These are phyloP conservation scores for Andricus quercusramuli DNA, from an alignment of 2,888 invertebrate genomes.

Conservation along the genomic window DNA sequence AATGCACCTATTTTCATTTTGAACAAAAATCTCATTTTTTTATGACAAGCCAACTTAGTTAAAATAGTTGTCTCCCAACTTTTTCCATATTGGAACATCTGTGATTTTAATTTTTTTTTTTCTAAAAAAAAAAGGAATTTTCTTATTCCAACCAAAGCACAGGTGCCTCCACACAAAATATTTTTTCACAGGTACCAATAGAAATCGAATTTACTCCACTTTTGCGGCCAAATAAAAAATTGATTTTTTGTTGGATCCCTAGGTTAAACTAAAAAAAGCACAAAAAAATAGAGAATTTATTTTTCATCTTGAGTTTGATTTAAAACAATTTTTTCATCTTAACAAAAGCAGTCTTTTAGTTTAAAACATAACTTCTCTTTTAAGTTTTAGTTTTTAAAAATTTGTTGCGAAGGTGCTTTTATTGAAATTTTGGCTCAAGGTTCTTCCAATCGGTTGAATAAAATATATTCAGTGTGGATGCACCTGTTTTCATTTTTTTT, in stretches of 20 bases:
- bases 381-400: background rate
- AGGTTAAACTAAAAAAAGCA: background rate
- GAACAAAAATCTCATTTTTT: too few relatives aligned
- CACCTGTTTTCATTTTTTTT: too few relatives aligned
- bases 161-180: background rate
- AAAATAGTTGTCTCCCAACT: background rate
- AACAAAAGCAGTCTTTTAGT: background rate
- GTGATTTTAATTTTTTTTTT: background rate
- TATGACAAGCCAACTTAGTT: too few relatives aligned
- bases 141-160: background rate
- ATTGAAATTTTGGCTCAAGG: background rate
- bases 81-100: background rate
- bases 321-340: background rate
- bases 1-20: background rate
- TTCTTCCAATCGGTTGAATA: background rate
- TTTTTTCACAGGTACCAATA: background rate
- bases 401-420: background rate
- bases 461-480: background rate
- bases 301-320: background rate
- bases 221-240: background rate
- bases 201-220: too few relatives aligned
- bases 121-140: background rate
- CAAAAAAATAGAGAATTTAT: background rate
- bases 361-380: background rate
- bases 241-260: background rate